Evolutionary conservation across 1,140 invertebrate genomes (phyloP), one percentile per base, ranked within the genome.

Genomic region (Neotoxoptera formosana): DNA sequence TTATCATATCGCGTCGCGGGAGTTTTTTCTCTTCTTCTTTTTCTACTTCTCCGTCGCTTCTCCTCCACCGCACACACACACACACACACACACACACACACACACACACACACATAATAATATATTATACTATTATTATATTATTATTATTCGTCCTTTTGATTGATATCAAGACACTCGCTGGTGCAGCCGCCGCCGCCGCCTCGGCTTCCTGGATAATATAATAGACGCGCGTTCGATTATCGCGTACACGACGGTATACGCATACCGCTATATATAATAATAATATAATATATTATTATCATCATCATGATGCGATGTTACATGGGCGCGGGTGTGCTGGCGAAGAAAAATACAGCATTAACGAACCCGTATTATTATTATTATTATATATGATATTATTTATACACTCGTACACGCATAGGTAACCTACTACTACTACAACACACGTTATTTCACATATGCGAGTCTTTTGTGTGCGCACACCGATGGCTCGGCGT

Each of bases 311-410:
- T 14, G 30, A 76, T 34, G n/a, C n/a, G 6, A 41, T 53, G 36
- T 41, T 67, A 23, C 83, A 83, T 51, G 48, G 36, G 67, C 90
- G 90, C 90, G 90, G 90, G 90, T 92, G 90, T 30, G 53, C 89
- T 36, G 25, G 88, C 60, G 67, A 92, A 92, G 76, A 92, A 92
- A 81, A 92, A 83, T 83, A 76, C 60, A 92, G 45, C 47, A 92
- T 92, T 83, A 83, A 92, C 45, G 90, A 92, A 92, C 67, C 17
- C 30, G 60, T 91, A 76, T 76, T 91, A 76, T 76, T 81, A 48
- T 91, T 56, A 89, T 47, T 87, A 48, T 87, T 87, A n/a, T 87
- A 14, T 87, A 48, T 48, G 30, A 25, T 89, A 30, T 87, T 53
- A 45, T 67, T 30, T n/a, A 30, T 67, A 67, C 30, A 60, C 60